Evolutionary conservation across 2,113 vertebrate genomes (phyloP), one percentile per base, ranked within the genome.

Genomic region (Gadus chalcogrammus): DNA sequence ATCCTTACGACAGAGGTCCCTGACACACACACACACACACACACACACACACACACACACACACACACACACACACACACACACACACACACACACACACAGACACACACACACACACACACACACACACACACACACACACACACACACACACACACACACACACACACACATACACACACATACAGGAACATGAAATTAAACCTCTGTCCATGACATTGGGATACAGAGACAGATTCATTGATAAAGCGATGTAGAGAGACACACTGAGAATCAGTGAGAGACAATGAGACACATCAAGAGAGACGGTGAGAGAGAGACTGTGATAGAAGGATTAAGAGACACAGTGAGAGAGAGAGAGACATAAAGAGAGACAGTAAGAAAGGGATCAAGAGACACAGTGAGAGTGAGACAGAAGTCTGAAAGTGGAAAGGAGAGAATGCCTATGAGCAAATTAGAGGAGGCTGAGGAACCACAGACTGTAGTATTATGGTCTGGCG

Each of bases 1-100:
- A 78, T 98, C 94, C 79, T 94, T 91, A 20, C 96, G 95, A 82
- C 97, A 99, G 74, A 93, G 85, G 77, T 98, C 94, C 96, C 97
- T 99, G 67, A 64, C 8, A 48, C 42, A 48, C 42, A 48, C 56
- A 79, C 60, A 65, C 68, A 76, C 64, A 78, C 70, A 87, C 64
- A 64, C 65, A 31, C 42, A 48, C 42, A 48, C 42, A 13, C 4
- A 56, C 3, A 77, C 35, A 78, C 58, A 64, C 67, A 68, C 16
- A 59, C 22, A 73, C 42, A 48, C 42, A 9, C 42, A 48, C 42
- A 48, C 42, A 48, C 38, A 42, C 38, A 42, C 38, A 42, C 38
- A 42, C 38, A 42, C 38, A 42, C 6, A 42, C 38, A 42, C 38
- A 42, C 38, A 42, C 38, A 42, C 38, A 42, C 38, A 42, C 38